A percentile compares a stretch with the other conserved stretches of the same genome.
These are phyloP conservation scores for Cantharis flavilabris DNA, from an alignment of 2,888 invertebrate species.

Conservation along the genomic window DNA sequence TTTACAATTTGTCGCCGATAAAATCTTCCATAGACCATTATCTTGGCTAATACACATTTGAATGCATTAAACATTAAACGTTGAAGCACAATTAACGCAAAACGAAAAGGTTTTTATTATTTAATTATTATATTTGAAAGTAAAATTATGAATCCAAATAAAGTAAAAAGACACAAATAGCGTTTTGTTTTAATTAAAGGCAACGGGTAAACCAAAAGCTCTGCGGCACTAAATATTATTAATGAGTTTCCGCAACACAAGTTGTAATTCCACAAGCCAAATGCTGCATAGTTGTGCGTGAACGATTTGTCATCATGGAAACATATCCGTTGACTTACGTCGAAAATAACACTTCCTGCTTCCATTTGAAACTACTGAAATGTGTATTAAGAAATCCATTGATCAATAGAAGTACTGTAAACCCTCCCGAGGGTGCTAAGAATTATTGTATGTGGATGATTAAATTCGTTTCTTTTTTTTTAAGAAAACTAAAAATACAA, in stretches of 20 bases:
- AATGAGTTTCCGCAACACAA: conserved; percentile 27
- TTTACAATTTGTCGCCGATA: not conserved
- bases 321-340: conserved; percentile 18
- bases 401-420: conserved; percentile 24
- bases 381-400: conserved; percentile 22
- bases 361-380: conserved; percentile 19
- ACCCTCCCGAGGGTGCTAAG: conserved; percentile 22
- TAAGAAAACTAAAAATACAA: conserved; percentile 24
- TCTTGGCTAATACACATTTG: not conserved
- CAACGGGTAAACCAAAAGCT: conserved; percentile 16
- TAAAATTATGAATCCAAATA: conserved; percentile 10
- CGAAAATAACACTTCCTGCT: conserved; percentile 21
- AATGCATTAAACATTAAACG: not conserved
- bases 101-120: not conserved
- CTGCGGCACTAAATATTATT: conserved; percentile 26
- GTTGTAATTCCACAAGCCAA: conserved; percentile 25
- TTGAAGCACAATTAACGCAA: not conserved
- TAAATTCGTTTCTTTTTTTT: conserved; percentile 20
- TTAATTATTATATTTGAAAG: not conserved
- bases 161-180: conserved; percentile 10
- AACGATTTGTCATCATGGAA: conserved; percentile 19
- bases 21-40: not conserved
- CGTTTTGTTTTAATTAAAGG: conserved; percentile 21
- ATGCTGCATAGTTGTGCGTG: conserved; percentile 22
- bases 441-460: conserved; percentile 28